Conservation (phyloP, 2,113 vertebrate genomes). For the Dicerorhinus sumatrensis region DNA sequence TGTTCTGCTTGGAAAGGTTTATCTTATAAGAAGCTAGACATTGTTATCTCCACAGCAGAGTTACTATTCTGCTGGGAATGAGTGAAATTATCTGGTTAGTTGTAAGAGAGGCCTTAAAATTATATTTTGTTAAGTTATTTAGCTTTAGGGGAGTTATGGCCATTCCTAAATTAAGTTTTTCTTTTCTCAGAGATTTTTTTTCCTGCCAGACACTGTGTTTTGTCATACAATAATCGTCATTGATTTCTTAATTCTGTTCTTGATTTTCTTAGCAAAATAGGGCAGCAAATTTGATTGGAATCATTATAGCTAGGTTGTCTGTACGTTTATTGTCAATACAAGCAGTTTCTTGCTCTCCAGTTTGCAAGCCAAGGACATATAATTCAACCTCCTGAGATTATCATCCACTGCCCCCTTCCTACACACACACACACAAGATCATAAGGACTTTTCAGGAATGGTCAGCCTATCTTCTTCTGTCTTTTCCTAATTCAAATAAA, state of each 20-base stretch:
- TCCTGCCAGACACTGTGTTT: neutral
- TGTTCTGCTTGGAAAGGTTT: constrained; percentile 48
- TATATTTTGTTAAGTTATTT: constrained; percentile 44
- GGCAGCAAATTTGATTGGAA: constrained; percentile 47
- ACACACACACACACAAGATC: neutral
- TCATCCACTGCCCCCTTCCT: neutral
- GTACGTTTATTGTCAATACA: neutral
- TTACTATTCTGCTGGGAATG: constrained; percentile 29
- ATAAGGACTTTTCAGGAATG: neutral
- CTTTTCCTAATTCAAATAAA: neutral
- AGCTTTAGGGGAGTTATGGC: neutral
- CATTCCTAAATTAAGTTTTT: neutral
- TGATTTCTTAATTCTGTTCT: constrained; percentile 60
- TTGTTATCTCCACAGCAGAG: neutral
- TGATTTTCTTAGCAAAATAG: constrained; percentile 43
- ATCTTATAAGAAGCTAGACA: constrained; percentile 58
- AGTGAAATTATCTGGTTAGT: constrained; percentile 34
- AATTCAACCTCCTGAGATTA: neutral
- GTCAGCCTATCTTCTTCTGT: neutral
- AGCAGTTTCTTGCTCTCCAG: neutral
- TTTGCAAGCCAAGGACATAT: constrained; percentile 22
- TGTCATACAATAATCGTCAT: constrained; percentile 31
- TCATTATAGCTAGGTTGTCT: constrained; percentile 22
- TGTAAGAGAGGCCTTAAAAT: neutral
- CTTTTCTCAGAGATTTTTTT: neutral